Base-by-base conservation (phyloP, 1,140 invertebrate species). In the Bombus consobrinus region DNA sequence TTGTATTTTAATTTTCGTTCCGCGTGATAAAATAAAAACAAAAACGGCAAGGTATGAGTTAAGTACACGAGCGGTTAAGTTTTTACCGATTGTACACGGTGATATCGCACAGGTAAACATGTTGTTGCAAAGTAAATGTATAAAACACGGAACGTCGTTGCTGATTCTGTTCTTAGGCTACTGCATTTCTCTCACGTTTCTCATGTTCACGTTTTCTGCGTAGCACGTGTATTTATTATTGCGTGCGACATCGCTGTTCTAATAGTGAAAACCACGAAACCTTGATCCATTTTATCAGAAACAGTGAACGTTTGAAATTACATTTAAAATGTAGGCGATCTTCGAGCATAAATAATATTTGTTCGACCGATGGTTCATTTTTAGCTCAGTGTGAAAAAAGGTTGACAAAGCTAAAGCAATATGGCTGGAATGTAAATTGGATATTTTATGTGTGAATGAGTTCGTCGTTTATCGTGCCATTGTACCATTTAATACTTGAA, bases 181-280 rank as follows among this genome's bases (percentile, higher is more conserved):
- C 13, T 25, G 41, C 39, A 79, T 34, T 47, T 72, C 22, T 41
- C 28, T 80, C 83, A 85, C 68, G 66, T 78, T 80, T 85, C 75
- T 79, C 75, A 43, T 41, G 32, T 80, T 80, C 83, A 72, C 53
- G 53, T 85, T 80, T 80, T 39, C 28, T 28, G 2, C 39, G 13
- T 32, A 25, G 32, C 83, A 72, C 83, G 76, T 47, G 64, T 37
- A 41, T 39, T 37, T 37, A 41, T 39, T 47, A 47, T 37, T 72
- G 6, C 59, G 12, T 39, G 34, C 22, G 22, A 57, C n/a, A 15
- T 57, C 12, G 12, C 4, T 32, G 34, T 28, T 57, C 3, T n/a
- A 62, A 43, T 59, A 3, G 32, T 22, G 59, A 68, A 39, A 47
- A 32, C 10, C 2, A 25, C 6, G 43, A 32, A 76, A 53, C 41